Percentiles rank a stretch among this genome's conserved stretches.
phyloP scores from a whole-genome alignment of 2,888 invertebrate species.

The Julus scandinavius region DNA sequence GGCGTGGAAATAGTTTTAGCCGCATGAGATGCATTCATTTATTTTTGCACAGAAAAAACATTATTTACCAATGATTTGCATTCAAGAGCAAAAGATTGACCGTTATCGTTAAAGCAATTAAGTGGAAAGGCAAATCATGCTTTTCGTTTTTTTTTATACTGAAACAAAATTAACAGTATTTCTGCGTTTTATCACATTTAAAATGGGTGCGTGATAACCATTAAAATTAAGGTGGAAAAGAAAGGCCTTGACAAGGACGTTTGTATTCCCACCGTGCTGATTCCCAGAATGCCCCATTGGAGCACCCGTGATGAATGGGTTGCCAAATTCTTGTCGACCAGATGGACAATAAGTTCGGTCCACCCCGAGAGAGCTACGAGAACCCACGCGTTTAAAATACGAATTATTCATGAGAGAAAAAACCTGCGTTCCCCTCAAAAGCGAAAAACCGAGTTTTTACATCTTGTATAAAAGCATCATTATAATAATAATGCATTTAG shows the following conservation, averaged over 20 bases:
- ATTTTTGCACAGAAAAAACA: not conserved
- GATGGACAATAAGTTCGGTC: conserved; percentile 40
- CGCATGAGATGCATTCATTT: not conserved
- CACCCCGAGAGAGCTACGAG: conserved; percentile 19
- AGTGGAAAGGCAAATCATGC: conserved; percentile 11
- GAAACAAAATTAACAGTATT: not conserved
- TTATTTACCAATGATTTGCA: not conserved
- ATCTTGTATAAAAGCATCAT: conserved; percentile 40
- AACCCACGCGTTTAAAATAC: conserved; percentile 20
- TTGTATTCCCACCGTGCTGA: not conserved
- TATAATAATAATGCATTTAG: conserved; percentile 45
- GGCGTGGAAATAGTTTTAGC: not conserved
- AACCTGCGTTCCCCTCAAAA: conserved; percentile 13
- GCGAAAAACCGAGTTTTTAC: conserved; percentile 9
- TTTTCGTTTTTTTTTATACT: not conserved
- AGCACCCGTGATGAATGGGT: conserved; percentile 36
- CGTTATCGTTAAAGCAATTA: conserved; percentile 21
- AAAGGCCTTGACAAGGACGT: conserved; percentile 46
- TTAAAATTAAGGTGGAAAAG: conserved; percentile 17
- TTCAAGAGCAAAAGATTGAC: conserved; percentile 1
- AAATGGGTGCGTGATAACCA: conserved; percentile 37
- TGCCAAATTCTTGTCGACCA: conserved; percentile 45
- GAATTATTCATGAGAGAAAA: conserved; percentile 46
- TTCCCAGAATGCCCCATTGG: conserved; percentile 39
- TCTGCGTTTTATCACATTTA: conserved; percentile 33